Percentiles rank a stretch among this genome's conserved stretches.
Evolutionary conservation across 1,140 invertebrate species (phyloP).

Genomic region (Nasonia vitripennis): DNA sequence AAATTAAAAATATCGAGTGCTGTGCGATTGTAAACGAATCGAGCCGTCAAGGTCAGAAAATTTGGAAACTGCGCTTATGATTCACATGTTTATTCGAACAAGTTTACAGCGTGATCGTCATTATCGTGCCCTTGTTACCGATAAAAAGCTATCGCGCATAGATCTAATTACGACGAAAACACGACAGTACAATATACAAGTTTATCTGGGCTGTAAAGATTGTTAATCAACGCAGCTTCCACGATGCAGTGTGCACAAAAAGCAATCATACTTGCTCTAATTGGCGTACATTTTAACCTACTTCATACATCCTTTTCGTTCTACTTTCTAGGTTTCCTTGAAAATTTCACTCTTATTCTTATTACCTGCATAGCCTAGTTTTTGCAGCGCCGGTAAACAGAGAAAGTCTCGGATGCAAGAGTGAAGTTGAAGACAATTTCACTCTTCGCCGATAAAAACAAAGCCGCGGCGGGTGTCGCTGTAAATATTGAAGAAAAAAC

Average conservation of each 20-base stretch:
- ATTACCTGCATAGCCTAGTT: constrained; percentile 22
- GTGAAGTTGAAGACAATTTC: constrained; percentile 32
- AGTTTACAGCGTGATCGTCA: neutral
- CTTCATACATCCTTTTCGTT: constrained; percentile 34
- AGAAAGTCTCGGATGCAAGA: constrained; percentile 28
- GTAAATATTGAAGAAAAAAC: neutral
- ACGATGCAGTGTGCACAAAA: neutral
- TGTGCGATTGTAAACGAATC: neutral
- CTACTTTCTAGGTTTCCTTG: constrained; percentile 41
- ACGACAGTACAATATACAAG: no score
- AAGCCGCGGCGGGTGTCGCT: neutral
- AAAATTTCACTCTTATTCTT: constrained; percentile 49
- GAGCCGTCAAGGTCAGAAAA: neutral
- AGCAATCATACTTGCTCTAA: neutral
- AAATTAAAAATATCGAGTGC: neutral
- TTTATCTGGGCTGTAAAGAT: no score
- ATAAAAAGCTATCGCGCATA: no score
- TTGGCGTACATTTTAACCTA: constrained; percentile 36
- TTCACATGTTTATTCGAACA: neutral
- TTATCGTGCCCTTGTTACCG: no score
- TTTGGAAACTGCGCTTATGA: neutral
- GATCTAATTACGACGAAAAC: no score
- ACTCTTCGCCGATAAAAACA: constrained; percentile 11
- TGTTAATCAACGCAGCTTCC: no score
- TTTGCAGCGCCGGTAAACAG: constrained; percentile 14